Percentiles rank a stretch among this genome's conserved stretches.
Conservation (phyloP, 2,888 invertebrate species). For the Orchestes rusci region DNA sequence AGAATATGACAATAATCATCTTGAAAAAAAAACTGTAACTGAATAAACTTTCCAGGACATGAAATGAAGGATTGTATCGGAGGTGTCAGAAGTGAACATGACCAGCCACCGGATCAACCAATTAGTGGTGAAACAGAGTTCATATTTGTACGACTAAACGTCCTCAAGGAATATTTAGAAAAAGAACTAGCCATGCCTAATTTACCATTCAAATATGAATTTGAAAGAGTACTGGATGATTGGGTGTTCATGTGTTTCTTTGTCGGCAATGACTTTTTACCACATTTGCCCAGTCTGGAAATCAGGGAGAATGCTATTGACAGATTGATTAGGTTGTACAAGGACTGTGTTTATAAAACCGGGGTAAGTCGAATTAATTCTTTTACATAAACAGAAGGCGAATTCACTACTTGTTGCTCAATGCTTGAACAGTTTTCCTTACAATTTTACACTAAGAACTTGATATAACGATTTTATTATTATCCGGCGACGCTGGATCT, state of each 20-base stretch:
- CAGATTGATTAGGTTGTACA: constrained; percentile 85
- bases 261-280: constrained; percentile 97
- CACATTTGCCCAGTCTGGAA: constrained; percentile 95
- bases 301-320: constrained; percentile 97
- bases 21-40: background rate
- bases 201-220: constrained; percentile 88
- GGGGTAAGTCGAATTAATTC: constrained; percentile 49
- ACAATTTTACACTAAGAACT: no score
- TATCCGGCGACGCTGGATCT: no score
- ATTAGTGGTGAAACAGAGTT: constrained; percentile 69
- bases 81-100: constrained; percentile 41
- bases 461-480: no score
- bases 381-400: background rate
- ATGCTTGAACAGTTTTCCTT: no score
- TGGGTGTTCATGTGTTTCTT: constrained; percentile 99
- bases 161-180: constrained; percentile 89
- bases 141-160: constrained; percentile 88
- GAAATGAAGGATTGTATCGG: constrained; percentile 92
- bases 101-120: constrained; percentile 53
- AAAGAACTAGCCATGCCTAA: constrained; percentile 85
- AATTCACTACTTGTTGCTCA: no score
- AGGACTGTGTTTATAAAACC: constrained; percentile 90
- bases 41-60: constrained; percentile 55
- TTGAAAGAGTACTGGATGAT: constrained; percentile 93
- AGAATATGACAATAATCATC: background rate